These are phyloP conservation scores for Syngnathus acus DNA, from an alignment of 2,797 vertebrate genomes.

Conservation along the genomic window DNA sequence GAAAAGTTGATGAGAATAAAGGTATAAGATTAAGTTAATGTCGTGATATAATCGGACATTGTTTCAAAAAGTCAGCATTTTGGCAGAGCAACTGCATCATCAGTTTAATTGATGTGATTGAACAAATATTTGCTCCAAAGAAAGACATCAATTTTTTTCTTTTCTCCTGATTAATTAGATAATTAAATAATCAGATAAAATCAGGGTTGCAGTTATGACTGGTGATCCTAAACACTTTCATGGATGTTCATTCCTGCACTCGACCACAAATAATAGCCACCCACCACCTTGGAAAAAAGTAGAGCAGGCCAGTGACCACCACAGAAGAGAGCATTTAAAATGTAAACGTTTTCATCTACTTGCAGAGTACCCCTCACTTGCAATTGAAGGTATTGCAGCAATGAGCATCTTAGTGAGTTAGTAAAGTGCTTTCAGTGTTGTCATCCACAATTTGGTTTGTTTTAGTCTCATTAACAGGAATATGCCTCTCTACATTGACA, in stretches of 20 bases:
- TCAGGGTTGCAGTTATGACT: not conserved
- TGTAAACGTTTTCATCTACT: no score
- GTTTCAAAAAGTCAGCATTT: not conserved
- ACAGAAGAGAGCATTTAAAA: not conserved
- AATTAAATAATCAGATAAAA: not conserved
- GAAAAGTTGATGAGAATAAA: no score
- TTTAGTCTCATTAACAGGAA: no score
- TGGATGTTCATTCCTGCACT: not conserved
- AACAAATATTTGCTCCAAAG: not conserved
- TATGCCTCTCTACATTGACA: no score
- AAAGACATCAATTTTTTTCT: not conserved
- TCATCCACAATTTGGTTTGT: no score
- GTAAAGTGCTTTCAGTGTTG: no score
- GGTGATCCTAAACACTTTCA: no score
- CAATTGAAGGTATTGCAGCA: no score
- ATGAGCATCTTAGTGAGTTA: no score
- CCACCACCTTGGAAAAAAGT: not conserved
- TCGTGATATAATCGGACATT: not conserved
- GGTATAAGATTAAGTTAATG: no score
- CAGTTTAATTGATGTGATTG: not conserved
- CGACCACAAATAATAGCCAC: not conserved
- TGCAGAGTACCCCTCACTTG: no score
- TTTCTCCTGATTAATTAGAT: no score
- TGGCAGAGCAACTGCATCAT: not conserved
- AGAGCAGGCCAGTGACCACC: not conserved